Base-by-base conservation (phyloP, 2,888 invertebrate species). In the Dicycla oo region DNA sequence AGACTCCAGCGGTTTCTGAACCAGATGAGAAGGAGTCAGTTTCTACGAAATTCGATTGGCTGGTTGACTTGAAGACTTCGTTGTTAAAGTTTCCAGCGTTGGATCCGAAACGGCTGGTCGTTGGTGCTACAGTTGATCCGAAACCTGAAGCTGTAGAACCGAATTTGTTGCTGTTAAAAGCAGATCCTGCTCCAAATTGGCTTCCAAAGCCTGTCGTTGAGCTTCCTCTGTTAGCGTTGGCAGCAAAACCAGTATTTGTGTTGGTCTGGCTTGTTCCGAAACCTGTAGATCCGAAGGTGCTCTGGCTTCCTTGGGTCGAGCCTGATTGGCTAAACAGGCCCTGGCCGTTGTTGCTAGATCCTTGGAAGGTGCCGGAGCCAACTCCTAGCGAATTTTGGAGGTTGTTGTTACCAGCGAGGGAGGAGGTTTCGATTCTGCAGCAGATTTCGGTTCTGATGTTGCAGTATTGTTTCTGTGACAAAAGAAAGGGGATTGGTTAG, bases 391-490 rank as follows among this genome's bases (percentile, higher is more conserved):
- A 89, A 0, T 92, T 91, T 65, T 93, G 92, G 18, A 90, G 82
- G 65, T 83, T 87, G 26, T 89, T 89, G 53, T 89, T 88, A 0
- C 93, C 93, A 40, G 88, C 75, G 0, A 91, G 75, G 4, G 91
- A 84, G 38, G 92, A 84, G 18, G 92, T 87, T 75, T 95, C 95
- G 60, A 96, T 88, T 71, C 95, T 92, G 91, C 96, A 96, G 93
- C 96, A 96, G 73, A 95, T 92, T 88, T 96, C 96, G 0, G 93
- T 93, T 5, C 92, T 91, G 2, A 91, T 87, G 86, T 93, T 95
- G 93, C 96, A 96, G 89, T 94, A 95, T 69, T 95, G 94, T 80
- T 94, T 95, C 95, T 96, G 92, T 85, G 91, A 94, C 92, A 94
- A 92, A 47, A 45, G 56, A 84, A 75, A 85, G 8, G 1, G 3